Conservation (phyloP, 2,888 invertebrate species). For the Heliconius ethilla region DNA sequence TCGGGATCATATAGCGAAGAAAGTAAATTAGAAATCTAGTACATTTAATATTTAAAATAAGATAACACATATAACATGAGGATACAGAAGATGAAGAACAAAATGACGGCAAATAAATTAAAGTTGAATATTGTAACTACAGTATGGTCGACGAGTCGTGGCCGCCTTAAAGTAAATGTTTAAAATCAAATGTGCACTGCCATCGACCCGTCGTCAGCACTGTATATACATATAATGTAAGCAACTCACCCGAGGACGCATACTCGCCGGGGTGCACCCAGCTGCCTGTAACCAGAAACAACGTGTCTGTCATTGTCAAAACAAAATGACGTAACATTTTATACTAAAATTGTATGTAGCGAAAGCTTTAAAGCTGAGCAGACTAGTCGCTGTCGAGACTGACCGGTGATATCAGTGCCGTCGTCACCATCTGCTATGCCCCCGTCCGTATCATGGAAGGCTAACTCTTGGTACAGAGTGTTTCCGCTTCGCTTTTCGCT, state of each 20-base stretch:
- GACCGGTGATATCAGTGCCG: constrained; percentile 95
- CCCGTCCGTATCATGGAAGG: constrained; percentile 93
- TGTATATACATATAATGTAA: neutral
- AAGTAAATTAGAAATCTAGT: neutral
- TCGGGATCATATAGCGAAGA: neutral
- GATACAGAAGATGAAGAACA: neutral
- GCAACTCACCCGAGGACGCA: constrained; percentile 95
- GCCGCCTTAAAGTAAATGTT: neutral
- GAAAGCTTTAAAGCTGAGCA: constrained; percentile 7
- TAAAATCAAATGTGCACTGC: too few species aligned
- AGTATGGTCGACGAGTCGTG: neutral
- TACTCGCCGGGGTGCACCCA: constrained; percentile 99
- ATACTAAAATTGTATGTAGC: neutral
- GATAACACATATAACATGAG: neutral
- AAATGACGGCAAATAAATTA: constrained; percentile 36
- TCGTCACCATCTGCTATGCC: constrained; percentile 91
- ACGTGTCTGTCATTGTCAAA: neutral
- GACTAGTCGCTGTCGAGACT: constrained; percentile 34
- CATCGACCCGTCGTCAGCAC: neutral
- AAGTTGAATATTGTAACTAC: constrained; percentile 22
- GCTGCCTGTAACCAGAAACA: constrained; percentile 85
- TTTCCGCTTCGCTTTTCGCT: constrained; percentile 94
- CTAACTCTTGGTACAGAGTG: constrained; percentile 95
- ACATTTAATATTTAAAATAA: neutral
- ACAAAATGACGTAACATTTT: neutral